Evolutionary conservation across 2,888 invertebrate species (phyloP), one percentile per base, ranked within the genome.

Genomic region (Meteorus cinctellus): DNA sequence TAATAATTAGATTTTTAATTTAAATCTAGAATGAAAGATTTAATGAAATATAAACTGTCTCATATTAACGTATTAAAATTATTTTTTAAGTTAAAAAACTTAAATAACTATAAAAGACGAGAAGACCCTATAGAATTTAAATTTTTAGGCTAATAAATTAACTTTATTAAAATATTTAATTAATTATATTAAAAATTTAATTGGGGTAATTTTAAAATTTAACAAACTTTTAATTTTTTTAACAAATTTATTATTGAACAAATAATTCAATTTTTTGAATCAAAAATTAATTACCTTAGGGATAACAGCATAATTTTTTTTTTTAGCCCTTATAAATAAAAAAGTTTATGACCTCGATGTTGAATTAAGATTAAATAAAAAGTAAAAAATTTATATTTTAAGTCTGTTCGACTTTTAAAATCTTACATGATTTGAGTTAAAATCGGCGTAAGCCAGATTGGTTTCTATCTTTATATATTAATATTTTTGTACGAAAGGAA

Each of bases 381-480:
- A 92, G 94, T 87, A 94, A 92, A 90, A 90, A 91, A 92, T 93
- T 91, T 91, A 91, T 90, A 90, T 91, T 80, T 93, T 94, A 92
- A 92, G 93, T 93, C 94, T 95, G 94, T 95, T 95, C 94, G 94
- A 94, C 94, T 92, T 92, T 94, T 94, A 92, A 94, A 93, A 92
- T 92, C 92, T 94, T 94, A 95, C 94, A 94, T 95, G 94, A 95
- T 95, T 94, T 95, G 95, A 95, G 95, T 95, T 95, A 93, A 95
- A 92, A 95, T 94, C 94, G 95, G 94, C 91, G 93, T 94, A 86
- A 95, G 93, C 94, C 94, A 95, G 94, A 94, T 95, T 93, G 94
- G 94, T 93, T 95, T 95, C 93, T 95, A 95, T 95, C 94, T 94
- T 93, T 92, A 92, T 90, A 81, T 78, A 86, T 83, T 86, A 88